phyloP scores from a whole-genome alignment of 2,113 vertebrate species.

The Pollimyrus isidori region DNA sequence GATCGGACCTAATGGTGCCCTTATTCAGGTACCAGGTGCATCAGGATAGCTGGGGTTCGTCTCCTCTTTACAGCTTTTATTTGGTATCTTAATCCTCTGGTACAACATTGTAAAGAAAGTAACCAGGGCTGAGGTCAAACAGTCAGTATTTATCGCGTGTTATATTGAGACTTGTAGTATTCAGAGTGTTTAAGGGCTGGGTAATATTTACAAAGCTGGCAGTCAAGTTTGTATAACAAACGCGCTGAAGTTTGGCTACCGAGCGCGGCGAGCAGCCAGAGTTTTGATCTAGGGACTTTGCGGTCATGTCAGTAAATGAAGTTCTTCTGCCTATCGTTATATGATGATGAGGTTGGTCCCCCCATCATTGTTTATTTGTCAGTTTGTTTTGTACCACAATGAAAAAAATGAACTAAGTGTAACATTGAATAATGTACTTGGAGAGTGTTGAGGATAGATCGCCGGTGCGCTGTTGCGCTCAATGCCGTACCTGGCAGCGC shows the following conservation, averaged over 20 bases:
- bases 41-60: not conserved
- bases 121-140: not conserved
- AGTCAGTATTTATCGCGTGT: not conserved
- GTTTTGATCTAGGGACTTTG: not conserved
- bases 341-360: not conserved
- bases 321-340: not conserved
- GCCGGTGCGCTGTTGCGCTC: not conserved
- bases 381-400: not conserved
- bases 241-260: not conserved
- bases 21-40: too few species aligned
- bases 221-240: not conserved
- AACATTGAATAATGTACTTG: not conserved
- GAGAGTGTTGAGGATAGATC: not conserved
- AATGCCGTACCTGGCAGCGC: not conserved
- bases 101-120: not conserved
- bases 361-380: not conserved
- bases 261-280: not conserved
- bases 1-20: too few species aligned
- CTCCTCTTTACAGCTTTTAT: not conserved
- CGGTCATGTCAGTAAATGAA: not conserved
- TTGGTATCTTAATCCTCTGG: not conserved
- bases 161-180: not conserved
- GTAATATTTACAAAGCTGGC: not conserved
- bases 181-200: not conserved
- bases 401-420: not conserved